phyloP scores from a whole-genome alignment of 2,113 vertebrate species.

The Amphilophus citrinellus region DNA sequence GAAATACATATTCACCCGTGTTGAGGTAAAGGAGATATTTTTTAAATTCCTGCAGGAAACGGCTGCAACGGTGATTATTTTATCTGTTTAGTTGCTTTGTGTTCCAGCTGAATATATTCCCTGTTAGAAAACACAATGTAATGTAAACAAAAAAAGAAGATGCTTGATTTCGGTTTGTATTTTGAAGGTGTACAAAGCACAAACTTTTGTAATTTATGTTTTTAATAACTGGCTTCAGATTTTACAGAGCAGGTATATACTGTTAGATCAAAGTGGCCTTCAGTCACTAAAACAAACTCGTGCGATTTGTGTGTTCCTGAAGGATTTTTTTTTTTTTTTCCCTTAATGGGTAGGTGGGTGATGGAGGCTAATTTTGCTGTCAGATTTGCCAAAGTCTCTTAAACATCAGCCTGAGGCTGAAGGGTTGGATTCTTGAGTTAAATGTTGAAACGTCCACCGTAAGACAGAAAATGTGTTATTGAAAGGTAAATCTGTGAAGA shows the following conservation, averaged over 20 bases:
- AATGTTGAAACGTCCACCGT: slow-evolving; percentile 11
- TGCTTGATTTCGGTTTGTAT: slow-evolving; percentile 23
- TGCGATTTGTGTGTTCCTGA: slow-evolving; percentile 8
- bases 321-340: not conserved
- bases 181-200: slow-evolving; percentile 54
- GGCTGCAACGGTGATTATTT: slow-evolving; percentile 4
- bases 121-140: not conserved
- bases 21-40: slow-evolving; percentile 7
- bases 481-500: not conserved
- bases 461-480: slow-evolving; percentile 15
- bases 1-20: not conserved
- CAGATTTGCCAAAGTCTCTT: slow-evolving; percentile 44
- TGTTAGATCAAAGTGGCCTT: slow-evolving; percentile 55
- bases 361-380: not conserved
- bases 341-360: not conserved
- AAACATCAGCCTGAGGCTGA: slow-evolving; percentile 37
- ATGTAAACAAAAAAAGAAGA: not conserved
- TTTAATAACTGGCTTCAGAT: not conserved
- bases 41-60: not conserved
- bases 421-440: slow-evolving; percentile 22
- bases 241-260: slow-evolving; percentile 28
- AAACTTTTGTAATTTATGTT: slow-evolving; percentile 32
- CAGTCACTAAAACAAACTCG: slow-evolving; percentile 46
- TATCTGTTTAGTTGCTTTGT: slow-evolving; percentile 12
- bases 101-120: not conserved